Percentiles rank a stretch among this genome's conserved stretches.
phyloP scores from a whole-genome alignment of 2,113 vertebrate genomes.

The Pyrgilauda ruficollis region DNA sequence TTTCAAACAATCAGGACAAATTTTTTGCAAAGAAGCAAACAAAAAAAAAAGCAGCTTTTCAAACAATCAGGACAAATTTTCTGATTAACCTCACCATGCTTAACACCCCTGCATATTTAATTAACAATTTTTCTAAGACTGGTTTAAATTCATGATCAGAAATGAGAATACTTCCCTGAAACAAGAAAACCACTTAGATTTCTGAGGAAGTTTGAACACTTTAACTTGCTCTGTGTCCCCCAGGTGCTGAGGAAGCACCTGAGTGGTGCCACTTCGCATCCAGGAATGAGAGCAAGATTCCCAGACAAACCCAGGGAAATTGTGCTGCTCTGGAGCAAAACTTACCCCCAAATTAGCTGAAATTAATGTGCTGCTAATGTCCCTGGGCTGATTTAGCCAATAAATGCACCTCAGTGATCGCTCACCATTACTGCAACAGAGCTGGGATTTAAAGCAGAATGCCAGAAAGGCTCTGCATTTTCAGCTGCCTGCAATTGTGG shows the following conservation, averaged over 20 bases:
- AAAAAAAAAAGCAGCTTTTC: neutral
- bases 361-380: neutral
- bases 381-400: neutral
- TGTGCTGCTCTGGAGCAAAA: neutral
- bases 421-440: neutral
- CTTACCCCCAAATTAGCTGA: neutral
- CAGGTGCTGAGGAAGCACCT: neutral
- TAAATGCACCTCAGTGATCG: neutral
- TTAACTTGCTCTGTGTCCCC: neutral
- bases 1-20: neutral
- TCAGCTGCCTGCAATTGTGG: neutral
- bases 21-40: neutral
- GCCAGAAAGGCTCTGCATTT: neutral
- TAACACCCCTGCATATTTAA: neutral
- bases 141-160: neutral
- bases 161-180: neutral
- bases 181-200: neutral
- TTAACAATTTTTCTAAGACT: neutral
- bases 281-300: neutral
- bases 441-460: neutral
- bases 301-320: neutral
- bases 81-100: neutral
- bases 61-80: neutral
- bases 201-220: neutral
- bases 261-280: neutral